Evolutionary conservation across 2,888 invertebrate genomes (phyloP), one percentile per base, ranked within the genome.

Genomic region (Branchipolynoe longqiensis): DNA sequence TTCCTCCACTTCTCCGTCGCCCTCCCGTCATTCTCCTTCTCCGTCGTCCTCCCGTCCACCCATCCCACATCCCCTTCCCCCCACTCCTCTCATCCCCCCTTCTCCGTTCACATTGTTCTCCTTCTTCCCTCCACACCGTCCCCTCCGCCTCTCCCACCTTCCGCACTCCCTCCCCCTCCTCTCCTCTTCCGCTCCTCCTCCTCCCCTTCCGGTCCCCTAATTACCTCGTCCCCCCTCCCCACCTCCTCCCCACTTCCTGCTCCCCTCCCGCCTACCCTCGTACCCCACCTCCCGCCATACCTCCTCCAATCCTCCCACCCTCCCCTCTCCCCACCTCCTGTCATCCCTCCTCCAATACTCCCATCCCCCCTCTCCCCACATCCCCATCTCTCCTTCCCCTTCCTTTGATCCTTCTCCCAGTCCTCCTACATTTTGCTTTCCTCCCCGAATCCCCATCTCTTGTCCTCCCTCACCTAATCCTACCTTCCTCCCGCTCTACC

Each of bases 381-480:
- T 8, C 8, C 48, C 48, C 8, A 48, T 8, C 8, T 48, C 8
- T 48, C 18, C 18, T 48, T 18, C 48, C 8, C 8, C 48, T 48
- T 48, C 48, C n/a, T n/a, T n/a, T n/a, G n/a, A n/a, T n/a, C n/a
- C 8, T 48, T 48, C 48, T 48, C 48, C 8, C 48, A 48, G 48
- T 48, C 8, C 48, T 18, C 18, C 48, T 18, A 48, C 8, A 18
- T 8, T 12, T 8, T 18, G 48, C 8, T 12, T 48, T 18, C 48
- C 48, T 48, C 48, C 8, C 48, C 18, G 48, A 18, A 48, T 8
- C 8, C 48, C 22, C 69, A 69, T 33, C 25, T 18, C 18, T 38
- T 69, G 69, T 69, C 38, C 38, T 33, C 38, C 36, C 38, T 22
- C 69, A 69, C 69, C 69, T 1, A 38, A 33, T 38, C 69, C 33